Evolutionary conservation across 2,113 vertebrate species (phyloP), one percentile per base, ranked within the genome.

Genomic region (Phodopus roborovskii): DNA sequence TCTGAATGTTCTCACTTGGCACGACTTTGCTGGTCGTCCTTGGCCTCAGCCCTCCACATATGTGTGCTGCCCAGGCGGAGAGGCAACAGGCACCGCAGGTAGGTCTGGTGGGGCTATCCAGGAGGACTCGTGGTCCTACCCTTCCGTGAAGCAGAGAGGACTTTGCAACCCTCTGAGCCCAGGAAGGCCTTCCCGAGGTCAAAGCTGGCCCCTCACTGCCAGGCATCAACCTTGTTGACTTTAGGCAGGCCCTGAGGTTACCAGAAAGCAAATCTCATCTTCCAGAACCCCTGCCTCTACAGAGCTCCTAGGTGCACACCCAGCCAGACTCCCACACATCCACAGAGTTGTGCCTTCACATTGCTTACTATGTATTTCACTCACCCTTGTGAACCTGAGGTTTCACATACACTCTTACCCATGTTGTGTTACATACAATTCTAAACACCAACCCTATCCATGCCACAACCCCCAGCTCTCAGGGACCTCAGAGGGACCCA

Each of bases 101-200:
- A 24, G 42, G 42, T 33, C 53, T 2, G 22, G 36, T 50, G 1
- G 30, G 58, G 28, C 33, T 24, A 10, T 4, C 5, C 12, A 24
- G 42, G 70, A 60, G n/a, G 7, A 19, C 17, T 66, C 0, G 2
- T 0, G 13, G 50, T 56, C 24, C 19, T 33, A 13, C 74, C 2
- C 4, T 26, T 82, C 36, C 39, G 56, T 17, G 33, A 5, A 36
- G 10, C 11, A 50, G 70, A 39, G 68, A 17, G 1, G 36, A 45
- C 39, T 56, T 30, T 17, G 70, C 12, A 56, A 42, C 19, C 3
- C 60, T 48, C 58, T 13, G 33, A 66, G 19, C n/a, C 24, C 1
- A 33, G 86, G 53, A 68, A 79, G 73, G 53, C 2, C 33, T 42
- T 20, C 87, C 48, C 22, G 45, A 48, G 64, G 30, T 22, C 22